Conservation (phyloP, 2,113 vertebrate species). For the Sebastes fasciatus region DNA sequence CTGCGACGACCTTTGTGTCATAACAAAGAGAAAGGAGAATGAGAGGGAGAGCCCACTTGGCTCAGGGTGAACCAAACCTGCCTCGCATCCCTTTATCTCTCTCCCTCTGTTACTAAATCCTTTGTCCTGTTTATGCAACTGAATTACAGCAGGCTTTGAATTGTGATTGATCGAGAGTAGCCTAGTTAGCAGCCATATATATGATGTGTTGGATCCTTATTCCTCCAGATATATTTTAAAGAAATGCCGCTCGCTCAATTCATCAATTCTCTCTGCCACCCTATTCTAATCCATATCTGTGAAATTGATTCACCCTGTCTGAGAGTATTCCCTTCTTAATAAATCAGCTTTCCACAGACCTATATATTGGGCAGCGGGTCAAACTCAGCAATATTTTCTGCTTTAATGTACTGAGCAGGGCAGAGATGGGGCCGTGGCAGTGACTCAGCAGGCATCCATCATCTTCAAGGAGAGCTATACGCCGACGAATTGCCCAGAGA, state of each 20-base stretch:
- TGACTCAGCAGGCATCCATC: constrained; percentile 72
- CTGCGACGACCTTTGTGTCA: constrained; percentile 54
- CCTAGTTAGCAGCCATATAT: constrained; percentile 4
- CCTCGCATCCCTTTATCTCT: not conserved
- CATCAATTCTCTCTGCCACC: constrained; percentile 34
- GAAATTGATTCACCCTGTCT: constrained; percentile 63
- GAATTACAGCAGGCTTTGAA: not conserved
- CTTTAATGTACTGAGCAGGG: constrained; percentile 58
- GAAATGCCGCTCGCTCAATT: constrained; percentile 28
- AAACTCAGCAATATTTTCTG: constrained; percentile 72
- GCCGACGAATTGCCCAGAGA: constrained; percentile 45
- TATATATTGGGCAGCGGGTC: constrained; percentile 50
- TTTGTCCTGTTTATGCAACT: constrained; percentile 3
- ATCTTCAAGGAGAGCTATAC: constrained; percentile 55
- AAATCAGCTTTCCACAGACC: constrained; percentile 60
- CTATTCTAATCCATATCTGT: constrained; percentile 50
- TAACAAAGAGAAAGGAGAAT: constrained; percentile 34
- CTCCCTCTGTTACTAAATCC: not conserved
- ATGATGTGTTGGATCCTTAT: constrained; percentile 3
- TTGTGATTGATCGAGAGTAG: constrained; percentile 3
- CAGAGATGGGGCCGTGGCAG: constrained; percentile 51
- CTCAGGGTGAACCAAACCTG: constrained; percentile 13
- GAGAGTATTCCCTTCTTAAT: constrained; percentile 65
- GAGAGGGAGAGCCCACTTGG: constrained; percentile 21
- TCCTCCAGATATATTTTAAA: constrained; percentile 11